Base-by-base conservation (phyloP, 2,797 vertebrate genomes). In the Betta splendens region DNA sequence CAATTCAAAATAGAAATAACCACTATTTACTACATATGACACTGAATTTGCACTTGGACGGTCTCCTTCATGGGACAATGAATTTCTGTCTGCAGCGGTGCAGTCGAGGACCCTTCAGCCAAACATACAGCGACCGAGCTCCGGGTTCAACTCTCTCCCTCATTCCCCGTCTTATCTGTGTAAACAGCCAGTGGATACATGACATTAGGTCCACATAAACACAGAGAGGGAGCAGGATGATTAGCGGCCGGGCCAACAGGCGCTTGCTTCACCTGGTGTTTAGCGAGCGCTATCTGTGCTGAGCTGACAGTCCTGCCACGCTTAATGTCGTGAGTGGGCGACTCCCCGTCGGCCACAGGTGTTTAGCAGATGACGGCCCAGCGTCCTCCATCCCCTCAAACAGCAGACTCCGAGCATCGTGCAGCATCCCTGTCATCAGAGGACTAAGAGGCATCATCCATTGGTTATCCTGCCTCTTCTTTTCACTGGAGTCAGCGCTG, bases 401-500 rank as follows among this genome's bases (percentile, higher is more conserved):
- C 74, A 79, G 64, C 52, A 70, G 31, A 36, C 49, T 21, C 29
- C 42, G 39, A 45, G 31, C 25, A 69, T 54, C 48, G 58, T 60
- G 59, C 32, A 35, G 43, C 15, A 40, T 55, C 49, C 54, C 79
- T 71, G 56, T 81, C 77, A 82, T 86, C 80, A 85, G 46, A 53
- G 26, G 67, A 72, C 43, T 85, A 81, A 72, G 0, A 26, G 66
- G 35, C 58, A 54, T 72, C 54, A 63, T 65, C 44, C 23, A 44
- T 46, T 15, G 22, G 68, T 79, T 47, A 76, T 59, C 38, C 22
- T n/a, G 49, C 29, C 13, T 36, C 43, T 77, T 67, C 36, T 59
- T 79, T 83, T 49, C 56, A 69, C 71, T 66, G 33, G 21, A 80
- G 84, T 86, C 84, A 82, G 81, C 60, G 74, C 79, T 84, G 76